phyloP scores from a whole-genome alignment of 2,113 vertebrate genomes.

The Pteropus alecto region DNA sequence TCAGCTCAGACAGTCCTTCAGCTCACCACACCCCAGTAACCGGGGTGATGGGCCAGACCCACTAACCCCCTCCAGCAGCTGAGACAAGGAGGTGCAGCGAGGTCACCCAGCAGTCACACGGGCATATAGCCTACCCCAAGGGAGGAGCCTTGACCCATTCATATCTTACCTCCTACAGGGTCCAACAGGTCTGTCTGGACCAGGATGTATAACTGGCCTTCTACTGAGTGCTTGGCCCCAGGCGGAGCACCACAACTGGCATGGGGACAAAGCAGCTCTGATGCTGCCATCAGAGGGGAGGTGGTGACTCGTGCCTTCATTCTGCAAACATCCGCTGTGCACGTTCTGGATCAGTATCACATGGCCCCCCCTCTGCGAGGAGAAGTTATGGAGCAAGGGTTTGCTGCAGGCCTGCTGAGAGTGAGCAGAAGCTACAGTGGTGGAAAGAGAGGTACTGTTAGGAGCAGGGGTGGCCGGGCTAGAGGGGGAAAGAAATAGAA shows the following conservation, averaged over 20 bases:
- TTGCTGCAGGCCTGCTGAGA: neutral
- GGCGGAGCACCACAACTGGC: neutral
- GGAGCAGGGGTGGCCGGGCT: neutral
- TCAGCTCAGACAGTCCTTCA: neutral
- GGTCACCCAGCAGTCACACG: neutral
- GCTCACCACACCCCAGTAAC: neutral
- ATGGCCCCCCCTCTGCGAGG: neutral
- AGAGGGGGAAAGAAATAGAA: too few relatives aligned
- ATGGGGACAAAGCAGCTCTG: neutral
- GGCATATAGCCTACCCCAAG: neutral
- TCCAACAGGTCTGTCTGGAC: neutral
- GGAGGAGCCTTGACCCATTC: neutral
- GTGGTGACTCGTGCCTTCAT: rapidly evolving
- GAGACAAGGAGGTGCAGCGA: neutral
- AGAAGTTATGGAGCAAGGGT: neutral
- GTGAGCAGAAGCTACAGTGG: neutral
- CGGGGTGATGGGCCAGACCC: neutral
- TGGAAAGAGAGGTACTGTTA: neutral
- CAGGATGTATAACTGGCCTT: neutral
- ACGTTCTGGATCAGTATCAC: neutral
- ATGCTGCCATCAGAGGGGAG: neutral
- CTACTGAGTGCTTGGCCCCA: neutral
- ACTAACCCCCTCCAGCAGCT: neutral
- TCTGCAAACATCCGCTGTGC: neutral
- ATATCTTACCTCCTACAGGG: neutral